Evolutionary conservation across 2,888 invertebrate species (phyloP).

Genomic region (Diarsia rubi): DNA sequence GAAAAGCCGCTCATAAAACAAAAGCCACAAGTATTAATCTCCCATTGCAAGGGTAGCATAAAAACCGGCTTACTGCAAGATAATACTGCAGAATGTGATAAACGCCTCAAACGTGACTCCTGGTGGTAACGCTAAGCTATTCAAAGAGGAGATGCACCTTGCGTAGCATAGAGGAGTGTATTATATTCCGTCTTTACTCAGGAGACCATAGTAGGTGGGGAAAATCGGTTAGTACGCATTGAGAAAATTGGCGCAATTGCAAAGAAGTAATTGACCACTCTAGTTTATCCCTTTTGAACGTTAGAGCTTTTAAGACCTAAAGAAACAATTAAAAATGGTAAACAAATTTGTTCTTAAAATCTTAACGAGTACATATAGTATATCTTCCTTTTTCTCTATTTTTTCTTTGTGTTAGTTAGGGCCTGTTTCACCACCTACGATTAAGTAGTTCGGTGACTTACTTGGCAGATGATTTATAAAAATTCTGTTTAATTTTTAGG

Average conservation of each 20-base stretch:
- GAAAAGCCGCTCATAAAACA: background rate
- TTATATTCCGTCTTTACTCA: constrained; percentile 5
- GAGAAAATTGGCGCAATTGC: background rate
- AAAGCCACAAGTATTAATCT: background rate
- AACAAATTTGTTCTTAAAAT: no score
- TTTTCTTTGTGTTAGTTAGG: no score
- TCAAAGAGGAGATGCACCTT: constrained; percentile 19
- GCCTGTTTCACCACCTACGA: no score
- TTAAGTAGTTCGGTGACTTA: no score
- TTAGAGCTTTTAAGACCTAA: background rate
- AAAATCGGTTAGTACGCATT: background rate
- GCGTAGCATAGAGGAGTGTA: background rate
- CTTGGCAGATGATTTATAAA: no score
- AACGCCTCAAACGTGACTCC: constrained; percentile 50
- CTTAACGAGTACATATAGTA: no score
- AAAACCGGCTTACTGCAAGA: constrained; percentile 17
- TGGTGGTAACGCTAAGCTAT: constrained; percentile 20
- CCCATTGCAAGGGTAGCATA: constrained; percentile 4
- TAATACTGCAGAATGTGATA: constrained; percentile 44
- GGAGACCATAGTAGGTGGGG: background rate
- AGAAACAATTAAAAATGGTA: background rate
- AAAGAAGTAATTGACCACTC: background rate
- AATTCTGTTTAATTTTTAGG: no score
- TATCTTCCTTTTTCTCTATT: no score
- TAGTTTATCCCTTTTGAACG: background rate